Base-by-base conservation (phyloP, 2,113 vertebrate genomes). In the Centrocercus urophasianus region DNA sequence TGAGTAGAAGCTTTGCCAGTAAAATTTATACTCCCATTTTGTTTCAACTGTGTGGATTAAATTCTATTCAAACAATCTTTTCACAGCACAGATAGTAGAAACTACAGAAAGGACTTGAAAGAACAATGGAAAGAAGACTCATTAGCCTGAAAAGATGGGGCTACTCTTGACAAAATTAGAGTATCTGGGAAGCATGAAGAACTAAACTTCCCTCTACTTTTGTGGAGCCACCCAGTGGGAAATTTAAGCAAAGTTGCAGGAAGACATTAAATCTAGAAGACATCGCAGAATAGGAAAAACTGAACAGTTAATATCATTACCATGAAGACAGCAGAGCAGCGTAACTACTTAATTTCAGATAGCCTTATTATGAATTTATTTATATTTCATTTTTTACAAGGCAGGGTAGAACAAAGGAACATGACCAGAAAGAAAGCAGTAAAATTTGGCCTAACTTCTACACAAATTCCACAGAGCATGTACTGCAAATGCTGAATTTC, bases 191-290 rank as follows among this genome's bases (percentile, higher is more conserved):
- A 82, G 48, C 54, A 73, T 3, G 19, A 93, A 86, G 43, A 92
- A 89, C 94, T 94, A 84, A 81, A 43, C 27, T 71, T 30, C 12
- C 86, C 69, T 36, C 82, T 7, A 8, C 16, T 65, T 89, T 81
- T 50, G 57, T n/a, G 76, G 54, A 79, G 11, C 6, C 75, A 17
- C 79, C 74, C 43, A 71, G 67, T 8, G 10, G 42, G 42, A 73
- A 92, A 93, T 87, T 30, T 61, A 86, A 93, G 38, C 59, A 73
- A 90, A 91, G 12, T n/a, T 87, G 45, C 81, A 91, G 43, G 24
- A 61, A 90, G 30, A 72, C 24, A 8, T 86, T 69, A 89, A 84
- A 5, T 38, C 38, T 89, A 60, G 19, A 83, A 92, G 48, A 56
- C 24, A 42, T 11, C 25, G 24, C 24, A 85, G 56, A 85, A 87